These are phyloP conservation scores for Miltochrista miniata DNA, from an alignment of 2,888 invertebrate species.

Conservation along the genomic window DNA sequence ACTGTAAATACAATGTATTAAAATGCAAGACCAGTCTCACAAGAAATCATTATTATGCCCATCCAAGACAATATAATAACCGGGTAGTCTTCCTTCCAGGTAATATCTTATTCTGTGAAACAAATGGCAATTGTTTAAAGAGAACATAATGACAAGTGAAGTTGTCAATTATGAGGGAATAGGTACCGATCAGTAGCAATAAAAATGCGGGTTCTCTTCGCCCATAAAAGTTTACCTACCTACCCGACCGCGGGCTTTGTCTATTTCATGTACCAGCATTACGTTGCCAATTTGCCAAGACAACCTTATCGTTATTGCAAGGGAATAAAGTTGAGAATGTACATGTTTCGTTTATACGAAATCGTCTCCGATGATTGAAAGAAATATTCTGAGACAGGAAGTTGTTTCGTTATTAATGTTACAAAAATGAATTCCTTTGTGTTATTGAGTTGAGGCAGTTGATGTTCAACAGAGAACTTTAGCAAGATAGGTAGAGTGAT, in stretches of 20 bases:
- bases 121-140: conserved; percentile 68
- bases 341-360: conserved; percentile 14
- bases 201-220: conserved; percentile 78
- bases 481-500: too few species aligned
- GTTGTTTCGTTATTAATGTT: conserved; percentile 23
- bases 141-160: conserved; percentile 76
- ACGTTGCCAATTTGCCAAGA: conserved; percentile 41
- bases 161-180: conserved; percentile 81
- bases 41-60: not conserved
- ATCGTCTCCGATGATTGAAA: conserved; percentile 31
- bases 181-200: conserved; percentile 80
- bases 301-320: conserved; percentile 40
- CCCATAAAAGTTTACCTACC: conserved; percentile 78
- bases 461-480: too few species aligned
- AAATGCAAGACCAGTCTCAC: not conserved
- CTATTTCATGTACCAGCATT: conserved; percentile 52
- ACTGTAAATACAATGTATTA: not conserved
- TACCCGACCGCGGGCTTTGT: conserved; percentile 71
- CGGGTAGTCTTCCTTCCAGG: conserved; percentile 27
- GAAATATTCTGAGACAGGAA: conserved; percentile 27
- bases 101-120: conserved; percentile 32
- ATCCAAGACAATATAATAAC: conserved; percentile 20
- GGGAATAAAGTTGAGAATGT: conserved; percentile 54
- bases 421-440: conserved; percentile 23
- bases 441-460: not conserved